These are phyloP conservation scores for Papilio elwesi DNA, from an alignment of 2,888 invertebrate species.

Conservation along the genomic window DNA sequence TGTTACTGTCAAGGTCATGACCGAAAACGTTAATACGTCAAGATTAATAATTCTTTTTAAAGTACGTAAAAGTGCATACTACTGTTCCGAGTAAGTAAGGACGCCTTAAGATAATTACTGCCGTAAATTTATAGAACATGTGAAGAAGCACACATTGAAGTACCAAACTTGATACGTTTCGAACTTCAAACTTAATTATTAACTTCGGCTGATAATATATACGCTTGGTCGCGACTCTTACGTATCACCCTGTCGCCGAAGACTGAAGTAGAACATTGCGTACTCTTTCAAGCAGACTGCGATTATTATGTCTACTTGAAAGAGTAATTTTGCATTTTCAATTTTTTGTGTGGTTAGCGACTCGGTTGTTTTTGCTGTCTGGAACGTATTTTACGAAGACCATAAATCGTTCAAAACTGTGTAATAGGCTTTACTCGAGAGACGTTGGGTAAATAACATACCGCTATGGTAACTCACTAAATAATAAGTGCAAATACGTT, in stretches of 20 bases:
- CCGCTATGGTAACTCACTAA: neutral
- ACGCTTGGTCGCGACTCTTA: slow-evolving; percentile 56
- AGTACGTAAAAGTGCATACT: neutral
- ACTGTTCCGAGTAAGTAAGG: neutral
- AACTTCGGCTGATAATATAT: slow-evolving; percentile 73
- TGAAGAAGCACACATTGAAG: slow-evolving; percentile 57
- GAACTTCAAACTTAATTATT: slow-evolving; percentile 76
- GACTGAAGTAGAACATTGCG: slow-evolving; percentile 36
- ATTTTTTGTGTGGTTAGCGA: neutral
- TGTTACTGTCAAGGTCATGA: too few species aligned
- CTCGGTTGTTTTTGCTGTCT: neutral
- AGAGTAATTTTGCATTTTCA: too few species aligned
- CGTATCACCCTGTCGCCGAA: slow-evolving; percentile 45
- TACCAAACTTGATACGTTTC: slow-evolving; percentile 70
- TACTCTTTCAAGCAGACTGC: neutral
- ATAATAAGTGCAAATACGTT: neutral
- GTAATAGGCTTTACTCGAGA: slow-evolving; percentile 9
- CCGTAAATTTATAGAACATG: slow-evolving; percentile 58
- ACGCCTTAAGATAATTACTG: slow-evolving; percentile 60
- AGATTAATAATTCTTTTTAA: neutral
- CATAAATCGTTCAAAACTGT: slow-evolving; percentile 20
- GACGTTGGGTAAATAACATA: neutral
- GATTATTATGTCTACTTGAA: neutral
- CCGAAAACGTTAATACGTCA: too few species aligned
- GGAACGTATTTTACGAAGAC: slow-evolving; percentile 2